Evolutionary conservation across 2,888 invertebrate genomes (phyloP).

Genomic region (Pachliopta kotzebuea): DNA sequence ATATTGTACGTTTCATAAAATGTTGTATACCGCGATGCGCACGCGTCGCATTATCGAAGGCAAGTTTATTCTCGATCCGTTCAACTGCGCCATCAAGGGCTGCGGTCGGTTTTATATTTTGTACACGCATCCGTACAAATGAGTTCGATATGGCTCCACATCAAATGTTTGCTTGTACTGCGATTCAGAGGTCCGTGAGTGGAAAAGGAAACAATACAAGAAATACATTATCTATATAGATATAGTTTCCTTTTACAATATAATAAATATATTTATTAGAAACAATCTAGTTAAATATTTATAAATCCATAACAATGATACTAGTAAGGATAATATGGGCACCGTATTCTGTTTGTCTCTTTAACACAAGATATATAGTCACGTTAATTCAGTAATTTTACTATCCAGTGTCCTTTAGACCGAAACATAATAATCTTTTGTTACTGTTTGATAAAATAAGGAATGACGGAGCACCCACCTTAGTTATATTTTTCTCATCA

Average conservation of each 20-base stretch:
- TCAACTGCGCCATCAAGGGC: conserved; percentile 41
- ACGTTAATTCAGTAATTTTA: too few relatives aligned
- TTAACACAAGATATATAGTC: too few relatives aligned
- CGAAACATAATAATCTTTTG: too few relatives aligned
- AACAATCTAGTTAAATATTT: background rate
- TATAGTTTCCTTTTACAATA: too few relatives aligned
- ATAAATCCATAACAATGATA: too few relatives aligned
- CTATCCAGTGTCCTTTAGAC: too few relatives aligned
- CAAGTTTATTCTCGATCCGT: conserved; percentile 32
- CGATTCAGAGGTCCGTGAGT: conserved; percentile 4
- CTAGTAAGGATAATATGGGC: too few relatives aligned
- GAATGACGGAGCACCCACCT: too few relatives aligned
- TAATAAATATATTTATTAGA: too few relatives aligned
- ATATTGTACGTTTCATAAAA: conserved; percentile 12
- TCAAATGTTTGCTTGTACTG: conserved; percentile 34
- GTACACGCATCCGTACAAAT: conserved; percentile 40
- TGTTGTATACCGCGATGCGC: conserved; percentile 23
- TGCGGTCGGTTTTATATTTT: conserved; percentile 37
- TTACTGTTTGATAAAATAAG: too few relatives aligned
- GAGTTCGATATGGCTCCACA: conserved; percentile 33
- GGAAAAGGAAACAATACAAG: background rate
- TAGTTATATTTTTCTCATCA: too few relatives aligned
- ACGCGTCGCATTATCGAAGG: conserved; percentile 32
- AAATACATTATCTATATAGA: background rate
- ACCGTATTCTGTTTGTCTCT: too few relatives aligned